Conservation (phyloP, 2,797 vertebrate species). For the Tokudaia muenninki region DNA sequence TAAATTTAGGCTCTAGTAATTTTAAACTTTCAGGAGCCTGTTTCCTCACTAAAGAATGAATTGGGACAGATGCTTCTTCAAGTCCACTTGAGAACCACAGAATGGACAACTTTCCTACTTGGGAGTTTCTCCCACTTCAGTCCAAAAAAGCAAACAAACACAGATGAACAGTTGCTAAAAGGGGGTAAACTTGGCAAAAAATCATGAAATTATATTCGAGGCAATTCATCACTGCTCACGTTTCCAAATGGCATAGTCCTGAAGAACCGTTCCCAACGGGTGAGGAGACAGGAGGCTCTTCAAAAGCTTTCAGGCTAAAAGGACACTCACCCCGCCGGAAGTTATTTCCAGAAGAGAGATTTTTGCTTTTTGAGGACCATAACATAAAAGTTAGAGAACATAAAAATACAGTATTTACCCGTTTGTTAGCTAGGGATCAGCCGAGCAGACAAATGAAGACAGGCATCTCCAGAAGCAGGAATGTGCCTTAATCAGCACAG, state of each 20-base stretch:
- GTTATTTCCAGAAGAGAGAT: neutral
- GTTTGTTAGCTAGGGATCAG: neutral
- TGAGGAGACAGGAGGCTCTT: neutral
- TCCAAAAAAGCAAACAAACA: neutral
- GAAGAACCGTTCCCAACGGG: neutral
- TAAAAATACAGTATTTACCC: neutral
- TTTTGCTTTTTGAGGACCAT: neutral
- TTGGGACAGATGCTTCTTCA: neutral
- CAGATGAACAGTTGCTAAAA: neutral
- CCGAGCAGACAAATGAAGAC: rapidly evolving
- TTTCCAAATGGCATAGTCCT: neutral
- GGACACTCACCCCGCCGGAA: neutral
- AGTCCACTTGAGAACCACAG: neutral
- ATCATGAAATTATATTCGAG: neutral
- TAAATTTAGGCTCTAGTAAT: neutral
- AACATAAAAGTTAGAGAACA: conserved; percentile 1
- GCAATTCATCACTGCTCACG: neutral
- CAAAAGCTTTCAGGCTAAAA: neutral
- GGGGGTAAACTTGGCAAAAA: neutral
- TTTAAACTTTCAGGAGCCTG: neutral
- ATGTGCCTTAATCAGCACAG: neutral
- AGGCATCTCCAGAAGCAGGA: neutral
- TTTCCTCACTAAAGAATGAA: conserved; percentile 17
- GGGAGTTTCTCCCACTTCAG: neutral
- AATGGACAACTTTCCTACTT: neutral